Conservation (phyloP, 2,888 invertebrate species). For the Melipona beecheii region DNA sequence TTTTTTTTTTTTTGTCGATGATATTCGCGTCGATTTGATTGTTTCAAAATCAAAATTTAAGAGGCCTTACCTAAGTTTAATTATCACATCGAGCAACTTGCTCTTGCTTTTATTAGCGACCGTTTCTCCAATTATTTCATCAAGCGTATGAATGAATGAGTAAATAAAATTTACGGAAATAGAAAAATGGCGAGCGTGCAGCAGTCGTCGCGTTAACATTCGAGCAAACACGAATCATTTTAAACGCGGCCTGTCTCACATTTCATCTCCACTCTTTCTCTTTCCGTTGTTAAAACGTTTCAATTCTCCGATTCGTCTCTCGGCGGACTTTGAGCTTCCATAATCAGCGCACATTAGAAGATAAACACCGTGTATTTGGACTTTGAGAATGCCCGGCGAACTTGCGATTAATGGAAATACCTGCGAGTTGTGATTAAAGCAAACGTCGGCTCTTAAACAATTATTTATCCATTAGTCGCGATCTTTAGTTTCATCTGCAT, state of each 20-base stretch:
- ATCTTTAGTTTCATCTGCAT: too few species aligned
- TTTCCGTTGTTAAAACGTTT: background rate
- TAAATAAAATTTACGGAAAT: too few species aligned
- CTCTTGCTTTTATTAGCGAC: too few species aligned
- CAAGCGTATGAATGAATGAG: too few species aligned
- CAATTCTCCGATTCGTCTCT: background rate
- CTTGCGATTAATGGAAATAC: constrained; percentile 26
- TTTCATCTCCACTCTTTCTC: background rate
- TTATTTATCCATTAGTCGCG: background rate
- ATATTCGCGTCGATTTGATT: too few species aligned
- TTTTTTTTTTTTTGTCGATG: too few species aligned
- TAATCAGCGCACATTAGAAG: background rate
- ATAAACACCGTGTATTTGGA: constrained; percentile 24
- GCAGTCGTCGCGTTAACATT: background rate
- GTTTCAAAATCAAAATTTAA: too few species aligned
- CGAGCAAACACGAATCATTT: constrained; percentile 15
- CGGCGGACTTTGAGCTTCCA: background rate
- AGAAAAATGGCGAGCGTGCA: too few species aligned
- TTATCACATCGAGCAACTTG: too few species aligned
- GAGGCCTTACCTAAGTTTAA: too few species aligned
- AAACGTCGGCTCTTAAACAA: background rate
- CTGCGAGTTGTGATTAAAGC: constrained; percentile 17
- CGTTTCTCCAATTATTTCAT: too few species aligned
- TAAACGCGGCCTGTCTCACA: background rate
- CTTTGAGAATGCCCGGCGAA: constrained; percentile 16